A percentile compares a stretch with the other conserved stretches of the same genome.
Conservation (phyloP, 2,797 vertebrate species). For the Fringilla coelebs region DNA sequence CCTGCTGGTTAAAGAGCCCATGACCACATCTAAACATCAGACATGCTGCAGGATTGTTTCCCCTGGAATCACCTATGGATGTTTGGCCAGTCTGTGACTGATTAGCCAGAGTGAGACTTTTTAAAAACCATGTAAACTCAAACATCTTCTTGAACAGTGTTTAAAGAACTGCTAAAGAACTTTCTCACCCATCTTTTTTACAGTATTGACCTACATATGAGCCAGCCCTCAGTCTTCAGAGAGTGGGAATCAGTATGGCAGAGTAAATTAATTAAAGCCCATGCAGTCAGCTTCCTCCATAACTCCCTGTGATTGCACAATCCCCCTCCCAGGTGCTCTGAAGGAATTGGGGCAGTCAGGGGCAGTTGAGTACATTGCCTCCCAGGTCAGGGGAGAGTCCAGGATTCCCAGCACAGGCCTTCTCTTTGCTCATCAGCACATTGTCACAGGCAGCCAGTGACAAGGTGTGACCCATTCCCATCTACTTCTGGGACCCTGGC, state of each 20-base stretch:
- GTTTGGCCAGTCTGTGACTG: neutral
- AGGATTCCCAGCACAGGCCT: neutral
- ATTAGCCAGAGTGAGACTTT: neutral
- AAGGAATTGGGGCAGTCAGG: neutral
- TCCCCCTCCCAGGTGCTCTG: neutral
- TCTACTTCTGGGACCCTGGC: neutral
- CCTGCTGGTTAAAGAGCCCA: constrained; percentile 23
- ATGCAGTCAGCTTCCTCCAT: neutral
- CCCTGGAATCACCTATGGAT: constrained; percentile 28
- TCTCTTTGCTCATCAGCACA: neutral
- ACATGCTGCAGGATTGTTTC: neutral
- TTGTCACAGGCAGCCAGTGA: neutral
- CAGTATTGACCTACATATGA: neutral
- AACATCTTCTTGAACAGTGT: neutral
- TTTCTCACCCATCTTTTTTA: neutral
- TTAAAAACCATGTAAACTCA: neutral
- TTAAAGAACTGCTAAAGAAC: neutral
- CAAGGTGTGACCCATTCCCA: neutral
- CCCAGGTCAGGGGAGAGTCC: neutral
- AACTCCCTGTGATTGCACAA: neutral
- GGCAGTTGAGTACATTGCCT: neutral
- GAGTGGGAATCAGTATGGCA: neutral
- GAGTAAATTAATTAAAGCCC: neutral
- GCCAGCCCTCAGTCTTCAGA: neutral
- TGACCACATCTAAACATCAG: constrained; percentile 24